Base-by-base conservation (phyloP, 2,888 invertebrate genomes). In the Catocala fraxini region DNA sequence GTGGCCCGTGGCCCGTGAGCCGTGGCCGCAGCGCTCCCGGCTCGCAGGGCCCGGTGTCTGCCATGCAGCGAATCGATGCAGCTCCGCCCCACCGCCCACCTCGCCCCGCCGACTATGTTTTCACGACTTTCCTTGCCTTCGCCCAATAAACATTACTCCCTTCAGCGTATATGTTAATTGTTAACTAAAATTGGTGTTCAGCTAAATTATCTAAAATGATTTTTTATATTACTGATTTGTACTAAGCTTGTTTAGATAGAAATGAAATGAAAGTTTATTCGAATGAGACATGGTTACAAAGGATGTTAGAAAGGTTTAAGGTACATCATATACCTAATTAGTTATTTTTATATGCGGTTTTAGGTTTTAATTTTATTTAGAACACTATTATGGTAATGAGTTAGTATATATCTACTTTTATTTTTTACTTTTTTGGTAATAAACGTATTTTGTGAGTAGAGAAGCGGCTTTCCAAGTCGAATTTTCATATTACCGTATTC, bases 41-140 rank as follows among this genome's bases (percentile, higher is more conserved):
- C 60, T 54, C 70, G 65, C 59, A 25, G 70, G 69, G 76, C 75
- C 76, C 80, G 74, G 79, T 79, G 83, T 77, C 83, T 82, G 80
- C 81, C 81, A 69, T 88, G 86, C 89, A 87, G 77, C 79, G 83
- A 90, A 90, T 90, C 91, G 89, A 90, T 90, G 90, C 89, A 90
- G 90, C 88, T 83, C 81, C 88, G 77, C 86, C 85, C 83, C 76
- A 79, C 75, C 80, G 69, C 75, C 71, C 61, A 61, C 73, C 73
- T 72, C 70, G 69, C 73, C 74, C 70, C 71, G 70, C 65, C 70
- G 70, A 72, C 73, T 68, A 71, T 80, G 77, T 82, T 82, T 77
- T 77, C 78, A 68, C 73, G 77, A 84, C 80, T 84, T 68, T 68
- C 45, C 51, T 63, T 57, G 45, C 59, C 51, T 70, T 61, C 61